Percentiles rank a stretch among this genome's conserved stretches.
phyloP scores from a whole-genome alignment of 2,888 invertebrate species.

The Onthophagus sagittarius region DNA sequence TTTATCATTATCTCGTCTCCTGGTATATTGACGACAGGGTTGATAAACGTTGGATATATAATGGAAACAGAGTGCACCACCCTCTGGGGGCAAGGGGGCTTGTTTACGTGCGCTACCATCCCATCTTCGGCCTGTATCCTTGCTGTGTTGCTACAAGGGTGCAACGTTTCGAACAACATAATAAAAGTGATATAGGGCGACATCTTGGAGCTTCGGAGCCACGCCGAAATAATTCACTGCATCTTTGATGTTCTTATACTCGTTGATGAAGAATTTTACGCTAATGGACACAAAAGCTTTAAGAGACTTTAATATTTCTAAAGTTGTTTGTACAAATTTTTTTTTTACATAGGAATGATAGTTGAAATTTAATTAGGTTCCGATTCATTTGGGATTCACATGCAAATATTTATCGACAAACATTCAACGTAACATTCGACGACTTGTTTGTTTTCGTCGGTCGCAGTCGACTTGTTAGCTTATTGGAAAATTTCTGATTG shows the following conservation, averaged over 20 bases:
- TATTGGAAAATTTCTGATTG: neutral
- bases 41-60: neutral
- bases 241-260: neutral
- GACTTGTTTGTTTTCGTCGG: neutral
- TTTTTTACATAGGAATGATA: too few species aligned
- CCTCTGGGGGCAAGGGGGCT: neutral
- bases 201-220: neutral
- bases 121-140: neutral
- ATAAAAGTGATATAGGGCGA: neutral
- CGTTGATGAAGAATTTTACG: neutral
- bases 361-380: neutral
- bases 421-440: neutral
- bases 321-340: too few species aligned
- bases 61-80: neutral
- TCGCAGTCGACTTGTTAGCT: neutral
- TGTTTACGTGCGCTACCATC: neutral
- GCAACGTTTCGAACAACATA: neutral
- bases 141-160: neutral
- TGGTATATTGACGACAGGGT: neutral
- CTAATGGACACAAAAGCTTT: neutral
- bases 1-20: neutral
- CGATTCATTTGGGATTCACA: neutral
- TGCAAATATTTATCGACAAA: neutral
- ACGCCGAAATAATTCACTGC: neutral
- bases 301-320: too few species aligned